phyloP scores from a whole-genome alignment of 2,797 vertebrate species.

The Gymnothorax javanicus region DNA sequence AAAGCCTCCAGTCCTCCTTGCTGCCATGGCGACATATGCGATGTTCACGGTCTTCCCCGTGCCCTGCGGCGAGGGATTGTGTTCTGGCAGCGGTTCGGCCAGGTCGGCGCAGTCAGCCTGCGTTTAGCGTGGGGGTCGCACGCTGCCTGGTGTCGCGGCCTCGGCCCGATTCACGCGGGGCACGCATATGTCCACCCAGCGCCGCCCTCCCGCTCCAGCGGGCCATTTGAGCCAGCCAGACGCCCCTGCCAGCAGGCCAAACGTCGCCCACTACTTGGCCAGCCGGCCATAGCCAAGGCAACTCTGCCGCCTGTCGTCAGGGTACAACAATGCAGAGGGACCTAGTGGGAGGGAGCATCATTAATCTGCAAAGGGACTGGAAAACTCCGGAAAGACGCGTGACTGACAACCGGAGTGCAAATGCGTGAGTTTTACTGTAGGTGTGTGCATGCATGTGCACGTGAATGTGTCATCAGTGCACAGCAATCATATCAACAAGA shows the following conservation, averaged over 20 bases:
- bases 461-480: neutral
- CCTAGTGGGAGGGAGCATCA: neutral
- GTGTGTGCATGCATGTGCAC: neutral
- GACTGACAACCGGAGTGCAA: neutral
- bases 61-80: constrained; percentile 36
- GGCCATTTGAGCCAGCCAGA: neutral
- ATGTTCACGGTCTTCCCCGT: constrained; percentile 39
- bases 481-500: too few species aligned
- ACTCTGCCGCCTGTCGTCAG: neutral
- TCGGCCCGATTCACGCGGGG: constrained; percentile 27
- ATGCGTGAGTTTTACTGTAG: neutral
- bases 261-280: neutral
- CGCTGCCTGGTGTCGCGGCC: constrained; percentile 15
- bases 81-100: neutral
- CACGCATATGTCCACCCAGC: constrained; percentile 28
- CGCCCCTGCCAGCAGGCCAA: neutral
- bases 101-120: constrained; percentile 15
- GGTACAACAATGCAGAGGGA: neutral
- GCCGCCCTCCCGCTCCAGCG: neutral
- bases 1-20: neutral
- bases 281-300: neutral
- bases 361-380: neutral
- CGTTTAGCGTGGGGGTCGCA: constrained; percentile 24
- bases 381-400: neutral
- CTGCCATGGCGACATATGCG: constrained; percentile 53